phyloP scores from a whole-genome alignment of 2,888 invertebrate species.

The Osmoderma eremita region DNA sequence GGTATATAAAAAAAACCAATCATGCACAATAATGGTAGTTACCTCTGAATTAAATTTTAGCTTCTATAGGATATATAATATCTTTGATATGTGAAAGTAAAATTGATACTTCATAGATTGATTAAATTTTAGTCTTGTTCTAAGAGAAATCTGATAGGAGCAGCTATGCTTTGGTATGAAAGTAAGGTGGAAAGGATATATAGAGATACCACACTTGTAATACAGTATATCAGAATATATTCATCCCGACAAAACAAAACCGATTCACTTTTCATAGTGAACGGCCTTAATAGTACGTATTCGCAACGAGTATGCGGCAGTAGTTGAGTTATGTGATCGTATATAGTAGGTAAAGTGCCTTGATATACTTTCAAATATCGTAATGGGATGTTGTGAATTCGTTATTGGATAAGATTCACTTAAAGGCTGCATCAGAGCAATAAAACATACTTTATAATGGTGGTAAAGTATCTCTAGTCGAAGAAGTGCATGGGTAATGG shows the following conservation, averaged over 20 bases:
- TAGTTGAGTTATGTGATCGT: constrained; percentile 22
- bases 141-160: constrained; percentile 13
- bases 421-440: constrained; percentile 14
- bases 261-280: constrained; percentile 8
- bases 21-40: too few relatives aligned
- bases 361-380: constrained; percentile 30
- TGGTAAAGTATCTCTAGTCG: background rate
- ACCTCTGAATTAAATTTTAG: too few relatives aligned
- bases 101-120: constrained; percentile 10
- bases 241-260: constrained; percentile 17
- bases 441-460: background rate
- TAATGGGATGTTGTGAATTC: constrained; percentile 22
- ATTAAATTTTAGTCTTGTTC: constrained; percentile 22
- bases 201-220: background rate
- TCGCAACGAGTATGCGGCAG: constrained; percentile 16
- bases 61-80: too few relatives aligned
- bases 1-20: too few relatives aligned
- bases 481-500: constrained; percentile 18
- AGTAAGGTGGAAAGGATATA: constrained; percentile 4
- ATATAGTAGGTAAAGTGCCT: constrained; percentile 22
- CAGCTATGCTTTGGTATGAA: background rate
- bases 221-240: background rate
- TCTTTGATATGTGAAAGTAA: constrained; percentile 18
- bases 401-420: constrained; percentile 22
- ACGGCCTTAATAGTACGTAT: constrained; percentile 1